Evolutionary conservation across 2,888 invertebrate genomes (phyloP).

Genomic region (Branchipolynoe longqiensis): DNA sequence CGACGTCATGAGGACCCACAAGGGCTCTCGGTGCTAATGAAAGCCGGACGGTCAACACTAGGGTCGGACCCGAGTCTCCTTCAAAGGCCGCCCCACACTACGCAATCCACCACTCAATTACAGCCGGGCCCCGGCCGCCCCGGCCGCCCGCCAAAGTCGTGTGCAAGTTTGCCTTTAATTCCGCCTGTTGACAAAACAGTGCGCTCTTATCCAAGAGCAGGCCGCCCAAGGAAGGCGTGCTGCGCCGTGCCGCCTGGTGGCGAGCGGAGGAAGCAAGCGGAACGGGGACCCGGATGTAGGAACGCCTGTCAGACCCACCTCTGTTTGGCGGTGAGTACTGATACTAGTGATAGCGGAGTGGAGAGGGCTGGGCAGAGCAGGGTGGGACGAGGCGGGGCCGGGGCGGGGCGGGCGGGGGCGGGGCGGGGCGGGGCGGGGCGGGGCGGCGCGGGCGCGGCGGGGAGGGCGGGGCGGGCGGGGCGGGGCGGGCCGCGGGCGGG

Average conservation of each 20-base stretch:
- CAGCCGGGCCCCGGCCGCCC: background rate
- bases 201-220: constrained; percentile 30
- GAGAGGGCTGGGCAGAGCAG: too few relatives aligned
- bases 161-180: constrained; percentile 52
- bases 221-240: background rate
- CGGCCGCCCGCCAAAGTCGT: background rate
- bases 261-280: too few relatives aligned
- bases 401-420: background rate
- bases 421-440: constrained; percentile 3
- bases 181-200: constrained; percentile 55
- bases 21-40: constrained; percentile 43
- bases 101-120: constrained; percentile 45
- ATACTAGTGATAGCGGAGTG: too few relatives aligned
- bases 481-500: background rate
- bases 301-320: too few relatives aligned
- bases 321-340: too few relatives aligned
- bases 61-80: background rate
- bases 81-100: background rate
- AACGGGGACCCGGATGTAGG: background rate
- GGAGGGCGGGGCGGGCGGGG: background rate
- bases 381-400: background rate
- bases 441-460: background rate
- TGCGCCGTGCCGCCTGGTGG: too few relatives aligned
- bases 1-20: background rate
- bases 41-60: constrained; percentile 16